phyloP scores from a whole-genome alignment of 2,113 vertebrate genomes.

The Myanophis thanlyinensis region DNA sequence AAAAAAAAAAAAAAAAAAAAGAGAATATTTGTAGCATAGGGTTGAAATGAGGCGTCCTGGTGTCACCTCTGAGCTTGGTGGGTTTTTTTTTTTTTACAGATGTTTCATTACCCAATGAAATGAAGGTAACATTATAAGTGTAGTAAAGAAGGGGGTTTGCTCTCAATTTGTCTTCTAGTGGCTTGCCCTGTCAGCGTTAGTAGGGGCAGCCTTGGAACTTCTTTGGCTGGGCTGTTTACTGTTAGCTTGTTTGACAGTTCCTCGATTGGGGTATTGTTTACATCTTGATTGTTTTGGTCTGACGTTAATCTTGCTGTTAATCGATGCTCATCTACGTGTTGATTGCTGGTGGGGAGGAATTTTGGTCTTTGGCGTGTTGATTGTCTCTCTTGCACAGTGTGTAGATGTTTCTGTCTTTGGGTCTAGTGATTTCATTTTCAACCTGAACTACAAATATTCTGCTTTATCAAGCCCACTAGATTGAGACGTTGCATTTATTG shows the following conservation, averaged over 20 bases:
- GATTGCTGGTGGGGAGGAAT: not conserved
- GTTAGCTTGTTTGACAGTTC: not conserved
- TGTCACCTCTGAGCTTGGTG: no score
- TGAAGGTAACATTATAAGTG: no score
- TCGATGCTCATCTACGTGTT: not conserved
- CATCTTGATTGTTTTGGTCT: not conserved
- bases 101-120: no score
- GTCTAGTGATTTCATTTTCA: not conserved
- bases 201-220: not conserved
- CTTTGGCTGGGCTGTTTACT: no score
- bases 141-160: no score
- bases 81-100: no score
- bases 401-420: not conserved
- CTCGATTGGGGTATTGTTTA: not conserved
- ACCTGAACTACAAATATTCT: not conserved
- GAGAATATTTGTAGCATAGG: no score
- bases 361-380: not conserved
- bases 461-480: not conserved
- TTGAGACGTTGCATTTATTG: not conserved
- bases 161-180: no score
- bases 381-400: not conserved
- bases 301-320: not conserved
- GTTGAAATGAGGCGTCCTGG: no score
- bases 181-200: not conserved
- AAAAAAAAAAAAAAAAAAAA: no score